Base-by-base conservation (phyloP, 2,888 invertebrate genomes). In the Monoplex corrugatus region DNA sequence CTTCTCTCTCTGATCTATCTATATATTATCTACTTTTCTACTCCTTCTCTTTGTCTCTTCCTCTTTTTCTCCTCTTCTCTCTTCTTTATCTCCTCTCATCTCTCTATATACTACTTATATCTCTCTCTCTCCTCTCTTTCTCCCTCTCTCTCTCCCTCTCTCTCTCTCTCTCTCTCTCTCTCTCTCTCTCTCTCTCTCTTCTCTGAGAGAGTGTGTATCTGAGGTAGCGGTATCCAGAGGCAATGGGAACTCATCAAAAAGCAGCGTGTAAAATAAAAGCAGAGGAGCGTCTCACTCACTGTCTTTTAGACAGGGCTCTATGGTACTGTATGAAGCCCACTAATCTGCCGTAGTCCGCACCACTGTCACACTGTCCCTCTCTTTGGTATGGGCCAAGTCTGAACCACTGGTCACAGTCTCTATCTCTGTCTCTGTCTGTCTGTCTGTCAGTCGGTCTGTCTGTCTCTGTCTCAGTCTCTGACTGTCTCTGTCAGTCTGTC, bases 401-500 rank as follows among this genome's bases (percentile, higher is more conserved):
- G n/a, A n/a, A n/a, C n/a, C n/a, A n/a, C n/a, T n/a, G n/a, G n/a
- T 68, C 63, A 16, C 23, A 5, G 23, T 68, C 63, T 68, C 23
- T 68, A 16, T 23, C 63, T 68, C 63, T 68, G 23, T 68, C 63
- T 68, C 23, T 23, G 23, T 68, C 63, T 68, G 3, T 16, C 63
- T 68, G 23, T 68, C 63, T 68, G 23, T 68, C 63, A 28, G 23
- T 68, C 23, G 5, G 3, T 68, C 63, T 68, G 3, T 13, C 63
- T 68, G 23, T 68, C 63, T 68, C 63, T 68, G 23, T 68, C 84
- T 84, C n/a, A 8, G 28, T 84, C 84, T 84, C 45, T 45, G 28
- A 44, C 84, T 84, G 8, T 32, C 45, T 84, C 84, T 84, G 8
- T 28, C 45, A 44, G 44, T 44, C 45, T 45, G 28, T 44, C 84